These are phyloP conservation scores for Agriopis marginaria DNA, from an alignment of 2,888 invertebrate genomes.

Conservation along the genomic window DNA sequence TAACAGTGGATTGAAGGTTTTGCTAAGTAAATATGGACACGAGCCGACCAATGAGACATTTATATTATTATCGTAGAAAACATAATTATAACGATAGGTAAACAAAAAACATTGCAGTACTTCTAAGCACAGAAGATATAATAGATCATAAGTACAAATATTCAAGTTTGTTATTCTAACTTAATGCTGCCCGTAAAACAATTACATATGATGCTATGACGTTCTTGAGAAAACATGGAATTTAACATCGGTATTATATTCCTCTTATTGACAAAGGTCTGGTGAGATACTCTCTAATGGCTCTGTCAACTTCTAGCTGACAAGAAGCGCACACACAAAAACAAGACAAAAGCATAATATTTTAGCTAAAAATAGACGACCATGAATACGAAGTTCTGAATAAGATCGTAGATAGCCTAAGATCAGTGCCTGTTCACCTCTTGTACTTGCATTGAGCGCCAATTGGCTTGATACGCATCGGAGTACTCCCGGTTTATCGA, in stretches of 20 bases:
- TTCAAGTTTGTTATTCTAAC: background rate
- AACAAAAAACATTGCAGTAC: too few species aligned
- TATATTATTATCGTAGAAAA: too few species aligned
- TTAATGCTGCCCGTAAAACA: background rate
- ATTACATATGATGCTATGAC: background rate
- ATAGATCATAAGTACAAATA: background rate
- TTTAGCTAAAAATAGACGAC: too few species aligned
- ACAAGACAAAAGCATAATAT: background rate
- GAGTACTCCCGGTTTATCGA: background rate
- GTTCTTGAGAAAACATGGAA: background rate
- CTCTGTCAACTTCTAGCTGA: background rate
- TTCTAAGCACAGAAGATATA: too few species aligned
- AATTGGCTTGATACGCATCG: constrained; percentile 54
- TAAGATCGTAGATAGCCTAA: constrained; percentile 34
- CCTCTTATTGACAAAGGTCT: background rate
- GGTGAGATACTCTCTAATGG: background rate
- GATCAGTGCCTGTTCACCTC: constrained; percentile 55
- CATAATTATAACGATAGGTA: too few species aligned
- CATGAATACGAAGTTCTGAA: background rate
- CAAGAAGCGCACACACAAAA: background rate
- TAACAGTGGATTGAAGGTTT: constrained; percentile 15
- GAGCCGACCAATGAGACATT: too few species aligned
- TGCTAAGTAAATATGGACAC: constrained; percentile 13
- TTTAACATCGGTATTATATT: background rate
- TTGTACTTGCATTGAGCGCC: constrained; percentile 51